Conservation (phyloP, 2,888 invertebrate genomes). For the Mesoligia furuncula region DNA sequence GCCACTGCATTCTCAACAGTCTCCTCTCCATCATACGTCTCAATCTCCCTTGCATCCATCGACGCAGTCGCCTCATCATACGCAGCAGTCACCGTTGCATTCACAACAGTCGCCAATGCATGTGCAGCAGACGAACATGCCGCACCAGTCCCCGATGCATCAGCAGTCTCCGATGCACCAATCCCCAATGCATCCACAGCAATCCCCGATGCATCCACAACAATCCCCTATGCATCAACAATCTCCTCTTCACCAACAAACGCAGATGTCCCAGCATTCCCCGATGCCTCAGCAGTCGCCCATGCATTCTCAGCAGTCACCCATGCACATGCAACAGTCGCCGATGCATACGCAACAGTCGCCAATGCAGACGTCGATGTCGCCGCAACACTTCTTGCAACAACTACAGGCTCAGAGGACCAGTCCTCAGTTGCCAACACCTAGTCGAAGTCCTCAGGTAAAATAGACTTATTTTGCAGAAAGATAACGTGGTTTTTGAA, state of each 20-base stretch:
- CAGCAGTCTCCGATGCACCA: constrained; percentile 84
- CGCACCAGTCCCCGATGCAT: constrained; percentile 82
- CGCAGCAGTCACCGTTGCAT: constrained; percentile 84
- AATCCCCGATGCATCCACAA: constrained; percentile 78
- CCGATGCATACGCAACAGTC: constrained; percentile 81
- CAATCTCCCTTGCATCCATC: constrained; percentile 84
- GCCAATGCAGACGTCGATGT: constrained; percentile 80
- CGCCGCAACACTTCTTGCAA: constrained; percentile 80
- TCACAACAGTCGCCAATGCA: constrained; percentile 85
- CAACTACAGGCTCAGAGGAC: constrained; percentile 87
- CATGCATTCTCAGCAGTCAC: constrained; percentile 73
- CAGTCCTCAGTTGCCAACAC: constrained; percentile 87
- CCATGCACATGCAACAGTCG: constrained; percentile 79
- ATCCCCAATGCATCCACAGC: constrained; percentile 73
- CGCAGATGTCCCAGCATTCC: constrained; percentile 77
- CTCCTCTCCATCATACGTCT: constrained; percentile 80
- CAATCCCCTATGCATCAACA: constrained; percentile 82
- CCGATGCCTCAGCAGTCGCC: constrained; percentile 82
- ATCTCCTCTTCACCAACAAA: constrained; percentile 76
- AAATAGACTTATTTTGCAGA: neutral
- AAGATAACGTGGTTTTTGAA: neutral
- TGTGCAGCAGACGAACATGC: constrained; percentile 75
- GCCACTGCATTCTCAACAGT: constrained; percentile 85
- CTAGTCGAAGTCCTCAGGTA: constrained; percentile 88
- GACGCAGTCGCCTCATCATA: constrained; percentile 83